Conservation (phyloP, 2,888 invertebrate species). For the Volucella bombylans region DNA sequence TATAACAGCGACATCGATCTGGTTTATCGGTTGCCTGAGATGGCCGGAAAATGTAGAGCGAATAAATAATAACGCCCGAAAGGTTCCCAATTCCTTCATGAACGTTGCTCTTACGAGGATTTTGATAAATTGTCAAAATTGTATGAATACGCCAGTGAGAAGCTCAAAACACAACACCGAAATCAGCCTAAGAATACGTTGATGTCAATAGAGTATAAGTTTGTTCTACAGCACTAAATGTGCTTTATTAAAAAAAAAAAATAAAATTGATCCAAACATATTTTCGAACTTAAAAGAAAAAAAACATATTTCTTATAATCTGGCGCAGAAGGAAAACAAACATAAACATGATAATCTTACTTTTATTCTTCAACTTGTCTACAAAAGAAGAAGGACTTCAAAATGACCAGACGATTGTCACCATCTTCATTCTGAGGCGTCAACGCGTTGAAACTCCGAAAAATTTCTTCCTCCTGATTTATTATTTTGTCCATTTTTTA, state of each 20-base stretch:
- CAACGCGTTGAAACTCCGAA: slow-evolving; percentile 48
- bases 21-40: no score
- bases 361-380: slow-evolving; percentile 15
- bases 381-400: slow-evolving; percentile 11
- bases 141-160: no score
- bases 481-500: slow-evolving; percentile 45
- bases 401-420: slow-evolving; percentile 63
- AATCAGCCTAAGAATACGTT: no score
- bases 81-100: no score
- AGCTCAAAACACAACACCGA: no score
- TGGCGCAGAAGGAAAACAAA: slow-evolving; percentile 10
- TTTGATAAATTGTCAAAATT: no score
- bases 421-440: slow-evolving; percentile 44
- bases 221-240: no score
- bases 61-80: no score
- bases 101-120: no score
- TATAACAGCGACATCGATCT: no score
- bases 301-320: slow-evolving; percentile 54
- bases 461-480: slow-evolving; percentile 43
- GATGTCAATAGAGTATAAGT: no score
- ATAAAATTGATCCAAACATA: slow-evolving; percentile 49
- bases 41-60: no score
- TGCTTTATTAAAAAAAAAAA: background rate
- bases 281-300: slow-evolving; percentile 32
- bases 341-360: slow-evolving; percentile 25